phyloP scores from a whole-genome alignment of 2,888 invertebrate species.

The Zhuqinia jingwanae region DNA sequence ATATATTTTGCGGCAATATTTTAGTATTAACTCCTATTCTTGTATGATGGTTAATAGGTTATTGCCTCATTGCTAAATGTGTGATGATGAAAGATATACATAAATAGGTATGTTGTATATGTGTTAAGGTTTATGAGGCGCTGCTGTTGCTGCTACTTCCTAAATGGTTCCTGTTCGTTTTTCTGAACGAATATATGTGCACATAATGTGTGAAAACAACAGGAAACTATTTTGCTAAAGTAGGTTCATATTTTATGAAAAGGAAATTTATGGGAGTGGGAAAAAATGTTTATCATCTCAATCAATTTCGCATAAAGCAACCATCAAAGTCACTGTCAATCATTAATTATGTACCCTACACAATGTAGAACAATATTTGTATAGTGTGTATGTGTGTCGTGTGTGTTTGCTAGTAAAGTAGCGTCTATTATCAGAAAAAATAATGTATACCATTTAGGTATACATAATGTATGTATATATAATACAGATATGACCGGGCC shows the following conservation, averaged over 20 bases:
- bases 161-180: too few species aligned
- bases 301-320: constrained; percentile 55
- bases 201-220: neutral
- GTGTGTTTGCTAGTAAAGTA: too few species aligned
- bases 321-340: constrained; percentile 63
- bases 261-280: neutral
- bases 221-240: neutral
- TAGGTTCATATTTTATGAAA: neutral
- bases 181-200: too few species aligned
- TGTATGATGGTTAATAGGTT: constrained; percentile 1
- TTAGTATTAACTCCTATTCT: constrained; percentile 1
- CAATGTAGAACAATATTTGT: neutral
- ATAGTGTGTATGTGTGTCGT: too few species aligned
- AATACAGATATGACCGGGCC: neutral
- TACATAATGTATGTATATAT: too few species aligned
- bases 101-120: too few species aligned
- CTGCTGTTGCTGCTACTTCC: neutral
- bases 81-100: constrained; percentile 28
- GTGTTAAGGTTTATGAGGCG: neutral
- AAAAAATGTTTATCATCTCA: constrained; percentile 50
- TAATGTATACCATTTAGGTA: too few species aligned
- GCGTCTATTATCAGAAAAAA: too few species aligned
- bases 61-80: neutral
- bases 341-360: constrained; percentile 52
- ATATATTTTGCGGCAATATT: neutral